Evolutionary conservation across 2,888 invertebrate genomes (phyloP), one percentile per base, ranked within the genome.

Genomic region (Ennomos erosarius): DNA sequence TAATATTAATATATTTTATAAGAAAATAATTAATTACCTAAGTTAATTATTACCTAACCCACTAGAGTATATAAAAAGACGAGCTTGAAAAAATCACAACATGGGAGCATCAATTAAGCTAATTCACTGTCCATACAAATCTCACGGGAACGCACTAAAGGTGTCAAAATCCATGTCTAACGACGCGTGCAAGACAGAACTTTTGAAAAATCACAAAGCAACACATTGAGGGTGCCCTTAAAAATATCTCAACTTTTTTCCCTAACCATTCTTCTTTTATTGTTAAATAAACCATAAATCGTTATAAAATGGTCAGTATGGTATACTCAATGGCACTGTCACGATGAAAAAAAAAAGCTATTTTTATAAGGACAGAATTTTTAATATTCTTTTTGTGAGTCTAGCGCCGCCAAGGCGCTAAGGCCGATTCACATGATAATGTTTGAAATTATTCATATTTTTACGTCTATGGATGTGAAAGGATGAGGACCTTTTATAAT

Each of bases 271-370:
- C 79, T 79, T 79, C 85, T 84, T 85, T 88, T 86, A 88, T 91
- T 90, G 90, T 90, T 87, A 82, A 90, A 90, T 91, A 92, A 86
- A 89, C 90, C 85, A 92, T 92, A 92, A 91, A 92, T 92, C 88
- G 83, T 89, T 79, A 81, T 84, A 85, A 88, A 90, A 90, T 87
- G 87, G 85, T 81, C 86, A 84, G 77, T 79, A 78, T 83, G 74
- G 75, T 78, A 80, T 79, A 74, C 74, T 87, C 84, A 87, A 89
- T 87, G 78, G 82, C 67, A 65, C 69, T 67, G 67, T 68, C 68
- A 66, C 69, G 69, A 73, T 75, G 65, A 74, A 69, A 79, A 74
- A 69, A 79, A 77, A 79, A 82, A 79, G 67, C 44, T 58, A 48
- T 59, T 70, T 73, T 74, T 73, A 74, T 70, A 82, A 77, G 78